A percentile compares a stretch with the other conserved stretches of the same genome.
Evolutionary conservation across 2,113 vertebrate species (phyloP).

Genomic region (Cyanoderma ruficeps): DNA sequence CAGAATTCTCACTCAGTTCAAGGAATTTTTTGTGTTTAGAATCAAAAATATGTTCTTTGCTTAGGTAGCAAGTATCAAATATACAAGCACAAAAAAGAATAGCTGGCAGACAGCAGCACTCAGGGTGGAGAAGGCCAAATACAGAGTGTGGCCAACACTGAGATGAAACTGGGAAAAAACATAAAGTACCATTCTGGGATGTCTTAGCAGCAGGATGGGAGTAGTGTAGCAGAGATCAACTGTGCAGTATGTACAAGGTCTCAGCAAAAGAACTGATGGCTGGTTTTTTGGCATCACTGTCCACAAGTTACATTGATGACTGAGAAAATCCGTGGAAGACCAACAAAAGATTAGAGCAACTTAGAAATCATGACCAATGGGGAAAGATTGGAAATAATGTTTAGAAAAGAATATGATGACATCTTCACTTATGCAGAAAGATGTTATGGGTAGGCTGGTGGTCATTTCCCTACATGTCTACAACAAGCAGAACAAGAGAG

Average conservation of each 20-base stretch:
- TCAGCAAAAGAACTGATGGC: background rate
- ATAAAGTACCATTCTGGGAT: background rate
- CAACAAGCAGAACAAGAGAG: background rate
- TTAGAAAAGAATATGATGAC: background rate
- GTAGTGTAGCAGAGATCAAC: background rate
- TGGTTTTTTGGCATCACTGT: background rate
- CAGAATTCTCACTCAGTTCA: background rate
- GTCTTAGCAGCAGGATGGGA: background rate
- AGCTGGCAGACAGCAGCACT: background rate
- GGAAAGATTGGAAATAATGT: background rate
- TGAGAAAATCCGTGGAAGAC: background rate
- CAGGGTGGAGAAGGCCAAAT: background rate
- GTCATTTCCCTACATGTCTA: background rate
- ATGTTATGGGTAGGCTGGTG: background rate
- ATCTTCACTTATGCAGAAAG: background rate
- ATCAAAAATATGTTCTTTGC: background rate
- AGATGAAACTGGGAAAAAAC: background rate
- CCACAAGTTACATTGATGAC: background rate
- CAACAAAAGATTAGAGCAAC: background rate
- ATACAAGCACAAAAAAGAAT: background rate
- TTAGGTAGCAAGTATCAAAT: background rate
- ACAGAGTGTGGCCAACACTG: background rate
- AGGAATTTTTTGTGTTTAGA: background rate
- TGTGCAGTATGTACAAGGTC: background rate
- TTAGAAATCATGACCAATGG: background rate